Evolutionary conservation across 1,140 invertebrate genomes (phyloP).

Genomic region (Ridgeia piscesae): DNA sequence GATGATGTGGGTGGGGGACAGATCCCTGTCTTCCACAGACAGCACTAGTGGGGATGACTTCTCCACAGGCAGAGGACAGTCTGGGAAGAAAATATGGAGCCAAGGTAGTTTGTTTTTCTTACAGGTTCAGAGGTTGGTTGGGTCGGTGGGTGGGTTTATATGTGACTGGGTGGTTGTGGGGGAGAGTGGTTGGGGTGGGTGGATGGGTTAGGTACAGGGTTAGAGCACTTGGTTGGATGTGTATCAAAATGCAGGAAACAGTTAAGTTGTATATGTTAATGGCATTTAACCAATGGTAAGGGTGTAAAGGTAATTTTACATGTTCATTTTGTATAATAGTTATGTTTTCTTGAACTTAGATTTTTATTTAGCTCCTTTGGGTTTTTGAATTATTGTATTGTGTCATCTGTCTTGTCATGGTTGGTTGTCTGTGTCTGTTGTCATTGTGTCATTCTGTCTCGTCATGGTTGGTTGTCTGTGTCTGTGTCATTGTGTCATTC

Average conservation of each 20-base stretch:
- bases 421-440: no score
- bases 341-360: background rate
- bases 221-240: background rate
- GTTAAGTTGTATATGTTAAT: background rate
- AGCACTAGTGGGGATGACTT: slow-evolving; percentile 32
- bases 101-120: background rate
- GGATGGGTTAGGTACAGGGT: no score
- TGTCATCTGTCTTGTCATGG: no score
- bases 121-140: background rate
- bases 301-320: background rate
- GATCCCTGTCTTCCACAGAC: slow-evolving; percentile 32
- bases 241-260: background rate
- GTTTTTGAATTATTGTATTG: no score
- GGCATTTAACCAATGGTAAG: background rate
- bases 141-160: background rate
- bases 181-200: no score
- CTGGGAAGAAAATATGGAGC: slow-evolving; percentile 29
- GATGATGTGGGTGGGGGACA: slow-evolving; percentile 56
- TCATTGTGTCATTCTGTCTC: no score
- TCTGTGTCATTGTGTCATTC: no score
- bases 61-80: slow-evolving; percentile 20
- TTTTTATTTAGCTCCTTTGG: no score
- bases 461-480: no score
- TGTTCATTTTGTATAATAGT: background rate
- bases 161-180: no score